Evolutionary conservation across 2,888 invertebrate genomes (phyloP), one percentile per base, ranked within the genome.

Genomic region (Eledona agricola): DNA sequence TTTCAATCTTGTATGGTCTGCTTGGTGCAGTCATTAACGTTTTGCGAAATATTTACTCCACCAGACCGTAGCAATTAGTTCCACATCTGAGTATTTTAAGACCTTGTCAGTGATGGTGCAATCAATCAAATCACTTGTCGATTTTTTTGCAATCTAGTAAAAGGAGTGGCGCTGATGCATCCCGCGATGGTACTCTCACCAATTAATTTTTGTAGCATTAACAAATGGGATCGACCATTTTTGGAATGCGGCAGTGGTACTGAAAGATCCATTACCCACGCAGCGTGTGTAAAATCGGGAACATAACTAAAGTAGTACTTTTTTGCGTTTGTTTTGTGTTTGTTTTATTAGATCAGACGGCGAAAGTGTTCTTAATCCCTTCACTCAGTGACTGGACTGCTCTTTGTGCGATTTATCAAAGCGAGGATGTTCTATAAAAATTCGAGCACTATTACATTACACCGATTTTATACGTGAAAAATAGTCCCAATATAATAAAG

Each of bases 331-430:
- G 31, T 29, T 42, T 34, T 42, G 11, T 9, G 11, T 37, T 51
- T 22, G 12, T 45, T 57, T 51, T 49, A 40, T 42, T 53, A 54
- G 50, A 57, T 40, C 35, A 38, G 34, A 26, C 38, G 46, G 57
- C 46, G 57, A 57, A 57, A 57, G 57, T 57, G 51, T 42, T 35
- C 46, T 20, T 40, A 57, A 50, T 42, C 57, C 57, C 53, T 57
- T 57, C 57, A 57, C 57, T 51, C 17, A 29, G 52, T 29, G 52
- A 56, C 31, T 56, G 56, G 37, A 28, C 35, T 26, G 42, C 32
- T 28, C 34, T 46, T 46, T 34, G 46, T 46, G 25, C 26, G 20
- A 29, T 22, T 43, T 16, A 22, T 26, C 6, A 6, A 34, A 26
- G 17, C 34, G 28, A 47, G 29, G 47, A 47, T 28, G n/a, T n/a